phyloP scores from a whole-genome alignment of 2,888 invertebrate genomes.

The Andrena dorsata region DNA sequence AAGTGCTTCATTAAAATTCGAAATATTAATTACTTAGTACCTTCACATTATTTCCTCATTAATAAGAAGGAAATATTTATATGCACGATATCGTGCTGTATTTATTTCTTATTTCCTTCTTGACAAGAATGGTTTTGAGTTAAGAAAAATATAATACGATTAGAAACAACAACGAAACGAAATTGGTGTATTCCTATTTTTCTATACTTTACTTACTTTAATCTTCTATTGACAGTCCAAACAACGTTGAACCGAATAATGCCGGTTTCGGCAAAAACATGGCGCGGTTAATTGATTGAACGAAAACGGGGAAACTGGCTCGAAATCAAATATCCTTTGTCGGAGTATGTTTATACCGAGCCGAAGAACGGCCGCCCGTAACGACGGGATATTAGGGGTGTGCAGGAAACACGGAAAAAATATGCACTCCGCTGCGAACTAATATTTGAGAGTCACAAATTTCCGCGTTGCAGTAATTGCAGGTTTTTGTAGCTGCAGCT shows the following conservation, averaged over 20 bases:
- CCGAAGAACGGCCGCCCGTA: conserved; percentile 22
- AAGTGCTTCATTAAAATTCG: too few species aligned
- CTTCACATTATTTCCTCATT: too few species aligned
- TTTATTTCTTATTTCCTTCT: background rate
- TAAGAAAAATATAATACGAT: background rate
- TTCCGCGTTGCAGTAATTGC: conserved; percentile 56
- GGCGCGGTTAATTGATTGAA: conserved; percentile 38
- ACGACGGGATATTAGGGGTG: conserved; percentile 48
- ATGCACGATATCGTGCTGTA: too few species aligned
- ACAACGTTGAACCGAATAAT: conserved; percentile 1
- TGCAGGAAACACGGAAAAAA: conserved; percentile 51
- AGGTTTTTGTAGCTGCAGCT: conserved; percentile 43
- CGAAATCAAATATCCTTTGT: conserved; percentile 49
- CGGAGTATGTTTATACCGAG: conserved; percentile 36
- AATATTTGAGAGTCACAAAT: conserved; percentile 70
- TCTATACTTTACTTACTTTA: background rate
- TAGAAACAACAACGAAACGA: background rate
- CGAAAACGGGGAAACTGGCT: conserved; percentile 20
- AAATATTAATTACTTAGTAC: too few species aligned
- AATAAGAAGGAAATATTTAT: too few species aligned
- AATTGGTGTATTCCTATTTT: background rate
- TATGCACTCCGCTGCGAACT: conserved; percentile 51
- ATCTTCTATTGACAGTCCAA: background rate
- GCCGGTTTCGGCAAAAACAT: background rate
- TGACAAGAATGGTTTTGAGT: background rate